Evolutionary conservation across 2,888 invertebrate species (phyloP).

Genomic region (Blera fallax): DNA sequence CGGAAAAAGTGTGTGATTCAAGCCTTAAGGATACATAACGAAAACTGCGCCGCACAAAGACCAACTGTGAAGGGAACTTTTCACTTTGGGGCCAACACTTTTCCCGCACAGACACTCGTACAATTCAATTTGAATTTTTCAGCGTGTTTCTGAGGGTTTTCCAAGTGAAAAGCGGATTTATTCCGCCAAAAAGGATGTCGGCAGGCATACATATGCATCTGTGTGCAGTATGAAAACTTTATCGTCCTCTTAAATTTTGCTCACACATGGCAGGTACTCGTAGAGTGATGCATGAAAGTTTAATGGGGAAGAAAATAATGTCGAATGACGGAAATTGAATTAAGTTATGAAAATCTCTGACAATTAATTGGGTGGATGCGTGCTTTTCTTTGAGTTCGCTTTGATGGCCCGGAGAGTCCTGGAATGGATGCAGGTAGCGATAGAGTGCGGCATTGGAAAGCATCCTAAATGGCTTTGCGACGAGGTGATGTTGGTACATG

Average conservation of each 20-base stretch:
- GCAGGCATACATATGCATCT: background rate
- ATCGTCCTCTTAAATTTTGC: conserved; percentile 41
- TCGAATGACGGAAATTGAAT: conserved; percentile 52
- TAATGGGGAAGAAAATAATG: conserved; percentile 52
- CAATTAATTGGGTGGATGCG: conserved; percentile 15
- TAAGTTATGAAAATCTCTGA: conserved; percentile 38
- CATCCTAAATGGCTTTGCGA: too few species aligned
- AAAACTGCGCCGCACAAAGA: conserved; percentile 33
- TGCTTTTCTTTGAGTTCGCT: background rate
- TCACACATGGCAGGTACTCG: background rate
- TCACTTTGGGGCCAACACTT: conserved; percentile 35
- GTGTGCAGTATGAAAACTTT: conserved; percentile 1
- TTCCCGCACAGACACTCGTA: conserved; percentile 28
- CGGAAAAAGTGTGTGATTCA: conserved; percentile 41
- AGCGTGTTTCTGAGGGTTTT: conserved; percentile 44
- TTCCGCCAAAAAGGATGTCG: conserved; percentile 14
- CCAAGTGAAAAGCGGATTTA: conserved; percentile 46
- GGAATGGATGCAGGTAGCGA: too few species aligned
- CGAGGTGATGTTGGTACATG: too few species aligned
- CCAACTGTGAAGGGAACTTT: conserved; percentile 24
- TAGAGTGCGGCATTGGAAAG: too few species aligned
- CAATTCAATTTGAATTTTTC: conserved; percentile 68
- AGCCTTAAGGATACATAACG: conserved; percentile 44
- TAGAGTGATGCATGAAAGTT: conserved; percentile 36
- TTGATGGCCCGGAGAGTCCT: too few species aligned